These are phyloP conservation scores for Ricordea florida DNA, from an alignment of 92 coral and sea anemone genomes.

Conservation along the genomic window DNA sequence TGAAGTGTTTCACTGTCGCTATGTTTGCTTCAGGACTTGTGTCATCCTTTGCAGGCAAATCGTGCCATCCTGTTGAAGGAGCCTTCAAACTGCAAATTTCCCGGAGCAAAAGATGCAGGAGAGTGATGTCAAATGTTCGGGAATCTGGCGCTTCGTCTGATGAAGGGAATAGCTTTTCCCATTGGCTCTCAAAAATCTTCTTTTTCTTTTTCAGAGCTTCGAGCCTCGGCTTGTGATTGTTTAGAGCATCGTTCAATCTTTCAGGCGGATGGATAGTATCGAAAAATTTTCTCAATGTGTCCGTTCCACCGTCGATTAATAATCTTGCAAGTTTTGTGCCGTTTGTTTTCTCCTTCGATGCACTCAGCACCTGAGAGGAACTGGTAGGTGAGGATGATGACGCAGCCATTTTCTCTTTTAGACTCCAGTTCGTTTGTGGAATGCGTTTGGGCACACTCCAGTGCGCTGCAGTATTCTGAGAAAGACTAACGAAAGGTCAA, in stretches of 20 bases:
- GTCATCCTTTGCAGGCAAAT: background rate
- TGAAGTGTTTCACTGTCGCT: background rate
- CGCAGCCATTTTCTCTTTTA: too few species aligned
- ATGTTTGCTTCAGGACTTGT: background rate
- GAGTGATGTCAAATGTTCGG: too few species aligned
- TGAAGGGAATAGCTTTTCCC: too few species aligned
- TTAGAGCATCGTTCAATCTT: background rate
- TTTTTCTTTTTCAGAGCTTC: too few species aligned
- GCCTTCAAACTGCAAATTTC: background rate
- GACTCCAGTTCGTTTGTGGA: too few species aligned
- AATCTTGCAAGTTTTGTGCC: slow-evolving; percentile 2
- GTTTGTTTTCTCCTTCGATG: background rate
- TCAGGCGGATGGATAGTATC: background rate
- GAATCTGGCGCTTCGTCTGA: too few species aligned
- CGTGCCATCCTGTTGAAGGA: background rate
- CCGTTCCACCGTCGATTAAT: slow-evolving; percentile 3
- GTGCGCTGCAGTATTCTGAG: too few species aligned
- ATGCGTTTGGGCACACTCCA: too few species aligned
- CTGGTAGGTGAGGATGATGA: background rate
- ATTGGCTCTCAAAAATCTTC: too few species aligned
- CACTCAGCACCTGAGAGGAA: background rate
- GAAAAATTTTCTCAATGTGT: background rate
- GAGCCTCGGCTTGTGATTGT: background rate
- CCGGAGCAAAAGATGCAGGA: too few species aligned
- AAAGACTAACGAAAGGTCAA: too few species aligned